These are phyloP conservation scores for Rhingia campestris DNA, from an alignment of 2,888 invertebrate genomes.

Conservation along the genomic window DNA sequence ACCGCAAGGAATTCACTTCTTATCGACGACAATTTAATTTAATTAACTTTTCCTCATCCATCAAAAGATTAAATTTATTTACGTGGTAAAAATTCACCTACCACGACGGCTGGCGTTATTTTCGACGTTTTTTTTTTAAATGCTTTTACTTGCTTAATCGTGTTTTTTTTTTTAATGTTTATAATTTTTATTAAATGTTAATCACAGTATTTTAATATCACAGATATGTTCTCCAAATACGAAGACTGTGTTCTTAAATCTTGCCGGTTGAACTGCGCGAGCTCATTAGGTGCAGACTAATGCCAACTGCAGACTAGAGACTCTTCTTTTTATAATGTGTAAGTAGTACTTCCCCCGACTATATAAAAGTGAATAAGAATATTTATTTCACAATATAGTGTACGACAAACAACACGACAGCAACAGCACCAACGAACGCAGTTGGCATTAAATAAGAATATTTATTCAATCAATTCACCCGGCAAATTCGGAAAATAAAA, in stretches of 20 bases:
- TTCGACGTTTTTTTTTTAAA: not conserved
- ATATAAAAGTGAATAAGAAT: not conserved
- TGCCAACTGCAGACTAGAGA: constrained; percentile 8
- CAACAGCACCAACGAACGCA: constrained; percentile 47
- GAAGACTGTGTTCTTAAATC: constrained; percentile 33
- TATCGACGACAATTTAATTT: constrained; percentile 5
- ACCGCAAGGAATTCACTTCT: not conserved
- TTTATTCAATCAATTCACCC: constrained; percentile 46
- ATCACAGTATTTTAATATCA: constrained; percentile 63
- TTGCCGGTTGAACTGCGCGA: constrained; percentile 51
- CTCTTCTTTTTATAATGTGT: constrained; percentile 49
- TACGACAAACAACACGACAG: constrained; percentile 15
- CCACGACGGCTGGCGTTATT: constrained; percentile 2
- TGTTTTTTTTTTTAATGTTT: too few species aligned
- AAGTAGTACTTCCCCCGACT: not conserved
- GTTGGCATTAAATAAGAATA: constrained; percentile 65
- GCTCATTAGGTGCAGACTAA: constrained; percentile 59
- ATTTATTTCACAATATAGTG: constrained; percentile 52
- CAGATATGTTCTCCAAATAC: constrained; percentile 37
- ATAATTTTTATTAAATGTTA: not conserved
- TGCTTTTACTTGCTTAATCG: not conserved
- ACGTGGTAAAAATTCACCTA: constrained; percentile 15
- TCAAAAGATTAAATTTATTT: constrained; percentile 22
- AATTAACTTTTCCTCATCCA: not conserved
- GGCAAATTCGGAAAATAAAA: not conserved